A percentile compares a stretch with the other conserved stretches of the same genome.
phyloP scores from a whole-genome alignment of 2,113 vertebrate genomes.

The Oreocharis arfaki region DNA sequence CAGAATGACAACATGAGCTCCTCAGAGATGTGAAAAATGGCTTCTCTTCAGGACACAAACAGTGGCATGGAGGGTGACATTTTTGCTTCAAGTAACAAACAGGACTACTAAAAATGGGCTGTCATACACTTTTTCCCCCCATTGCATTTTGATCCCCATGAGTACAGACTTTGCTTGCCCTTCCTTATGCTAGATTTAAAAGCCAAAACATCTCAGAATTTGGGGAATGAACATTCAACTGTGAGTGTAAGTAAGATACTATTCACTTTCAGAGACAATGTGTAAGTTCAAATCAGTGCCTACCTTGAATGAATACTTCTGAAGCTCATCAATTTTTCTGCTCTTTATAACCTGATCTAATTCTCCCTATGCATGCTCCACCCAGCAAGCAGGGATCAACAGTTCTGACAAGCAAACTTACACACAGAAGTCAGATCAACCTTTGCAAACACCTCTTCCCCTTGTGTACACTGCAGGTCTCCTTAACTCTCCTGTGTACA shows the following conservation, averaged over 20 bases:
- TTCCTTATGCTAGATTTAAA: background rate
- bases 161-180: background rate
- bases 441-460: background rate
- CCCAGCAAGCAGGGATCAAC: background rate
- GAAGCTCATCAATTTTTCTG: background rate
- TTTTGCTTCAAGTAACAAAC: background rate
- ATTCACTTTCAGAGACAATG: background rate
- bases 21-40: background rate
- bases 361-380: background rate
- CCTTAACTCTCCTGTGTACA: background rate
- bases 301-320: background rate
- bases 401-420: background rate
- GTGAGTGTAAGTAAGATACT: background rate
- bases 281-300: background rate
- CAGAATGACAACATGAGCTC: background rate
- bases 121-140: background rate
- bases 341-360: background rate
- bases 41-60: background rate
- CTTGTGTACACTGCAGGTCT: background rate
- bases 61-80: background rate
- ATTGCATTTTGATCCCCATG: background rate
- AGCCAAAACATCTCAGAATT: background rate
- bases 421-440: background rate
- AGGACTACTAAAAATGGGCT: background rate
- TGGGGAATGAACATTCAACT: background rate